Conservation (phyloP, 2,888 invertebrate genomes). For the Callinectes sapidus region DNA sequence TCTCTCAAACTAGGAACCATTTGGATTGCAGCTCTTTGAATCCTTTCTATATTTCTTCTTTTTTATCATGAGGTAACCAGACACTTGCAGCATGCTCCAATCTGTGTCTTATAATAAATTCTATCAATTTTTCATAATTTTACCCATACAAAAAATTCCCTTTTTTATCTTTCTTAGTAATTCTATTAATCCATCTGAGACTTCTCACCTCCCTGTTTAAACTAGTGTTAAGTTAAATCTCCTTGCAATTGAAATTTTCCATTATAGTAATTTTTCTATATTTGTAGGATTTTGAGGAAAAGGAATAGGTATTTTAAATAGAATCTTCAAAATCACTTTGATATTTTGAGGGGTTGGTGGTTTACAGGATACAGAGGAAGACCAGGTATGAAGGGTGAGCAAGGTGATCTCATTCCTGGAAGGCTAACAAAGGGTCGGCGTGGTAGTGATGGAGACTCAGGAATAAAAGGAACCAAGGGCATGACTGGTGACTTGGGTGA, state of each 20-base stretch:
- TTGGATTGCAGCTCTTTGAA: too few species aligned
- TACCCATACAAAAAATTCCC: too few species aligned
- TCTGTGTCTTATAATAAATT: too few species aligned
- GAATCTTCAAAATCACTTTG: neutral
- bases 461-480: slow-evolving; percentile 56
- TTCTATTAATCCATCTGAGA: neutral
- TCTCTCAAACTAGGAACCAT: too few species aligned
- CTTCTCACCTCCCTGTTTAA: neutral
- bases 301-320: neutral
- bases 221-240: neutral
- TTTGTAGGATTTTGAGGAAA: neutral
- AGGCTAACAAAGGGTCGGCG: slow-evolving; percentile 72
- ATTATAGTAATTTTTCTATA: neutral
- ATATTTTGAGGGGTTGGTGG: neutral
- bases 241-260: neutral
- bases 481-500: slow-evolving; percentile 40
- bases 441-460: slow-evolving; percentile 67
- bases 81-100: too few species aligned
- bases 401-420: slow-evolving; percentile 43
- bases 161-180: too few species aligned
- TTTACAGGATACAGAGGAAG: slow-evolving; percentile 51
- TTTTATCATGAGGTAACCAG: too few species aligned
- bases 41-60: too few species aligned
- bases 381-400: slow-evolving; percentile 52
- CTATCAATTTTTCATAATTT: too few species aligned